Evolutionary conservation across 2,113 vertebrate genomes (phyloP), one percentile per base, ranked within the genome.

Genomic region (Oryzias melastigma): DNA sequence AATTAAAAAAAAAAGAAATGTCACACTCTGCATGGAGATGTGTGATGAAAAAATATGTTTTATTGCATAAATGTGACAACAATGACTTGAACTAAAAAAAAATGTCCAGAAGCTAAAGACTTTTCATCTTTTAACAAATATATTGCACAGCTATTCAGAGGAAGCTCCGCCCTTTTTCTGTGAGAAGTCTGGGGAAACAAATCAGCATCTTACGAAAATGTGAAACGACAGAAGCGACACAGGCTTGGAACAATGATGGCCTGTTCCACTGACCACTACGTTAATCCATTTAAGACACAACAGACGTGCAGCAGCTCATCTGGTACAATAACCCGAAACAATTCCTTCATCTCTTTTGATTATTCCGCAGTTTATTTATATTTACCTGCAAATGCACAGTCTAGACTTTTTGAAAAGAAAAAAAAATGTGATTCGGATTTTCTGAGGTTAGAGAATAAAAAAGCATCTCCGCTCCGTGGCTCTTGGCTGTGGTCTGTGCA

Each of bases 201-300:
- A 77, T 82, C 73, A 68, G 66, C 4, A 45, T 66, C 16, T 14
- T 62, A 52, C 51, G 58, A 78, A 83, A 80, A 82, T 67, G 4
- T 73, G 79, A 81, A 76, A 60, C 44, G 77, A 81, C 82, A 67
- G 82, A 81, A 77, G 80, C 52, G 75, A 76, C 79, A 79, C 79
- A 43, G 59, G 75, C 75, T 79, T 78, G 78, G 82, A 85, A 88
- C 79, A 85, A 72, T 80, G 82, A 73, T 73, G 75, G 75, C 75
- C 57, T 80, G 80, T 86, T 82, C 85, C 78, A 52, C 84, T 83
- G 86, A 83, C 81, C 84, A 52, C 84, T 74, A 68, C 61, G 75
- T 79, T 88, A 90, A 90, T 91, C 90, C 90, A 87, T 82, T 90
- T 88, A 89, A 71, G 49, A 81, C 68, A 87, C 81, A 86, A 82